Percentiles rank a stretch among this genome's conserved stretches.
phyloP scores from a whole-genome alignment of 1,140 invertebrate genomes.

The Leptinotarsa lineolata region DNA sequence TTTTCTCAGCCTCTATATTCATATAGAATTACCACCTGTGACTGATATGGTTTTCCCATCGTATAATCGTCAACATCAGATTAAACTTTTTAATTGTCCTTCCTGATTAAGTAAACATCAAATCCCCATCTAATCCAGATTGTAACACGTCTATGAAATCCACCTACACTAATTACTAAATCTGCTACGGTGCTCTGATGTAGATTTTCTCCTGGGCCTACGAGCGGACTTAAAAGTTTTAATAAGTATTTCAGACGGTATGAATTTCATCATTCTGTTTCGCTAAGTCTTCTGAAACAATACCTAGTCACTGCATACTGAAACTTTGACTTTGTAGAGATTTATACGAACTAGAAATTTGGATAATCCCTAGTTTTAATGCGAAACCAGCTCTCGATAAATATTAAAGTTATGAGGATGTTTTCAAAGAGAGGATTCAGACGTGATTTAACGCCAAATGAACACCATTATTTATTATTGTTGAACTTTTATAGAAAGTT shows the following conservation, averaged over 20 bases:
- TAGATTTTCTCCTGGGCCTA: not conserved
- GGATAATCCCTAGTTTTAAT: not conserved
- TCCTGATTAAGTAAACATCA: not conserved
- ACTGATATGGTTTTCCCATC: no score
- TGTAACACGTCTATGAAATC: not conserved
- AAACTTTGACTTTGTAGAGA: not conserved
- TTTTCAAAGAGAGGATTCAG: no score
- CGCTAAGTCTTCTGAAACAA: not conserved
- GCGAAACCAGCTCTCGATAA: constrained; percentile 1
- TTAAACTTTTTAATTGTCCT: not conserved
- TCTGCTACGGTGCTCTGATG: not conserved
- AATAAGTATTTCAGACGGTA: not conserved
- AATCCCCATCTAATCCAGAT: not conserved
- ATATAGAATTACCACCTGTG: no score
- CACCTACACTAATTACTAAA: not conserved
- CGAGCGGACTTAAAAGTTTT: not conserved
- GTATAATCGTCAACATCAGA: no score
- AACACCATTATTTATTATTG: no score
- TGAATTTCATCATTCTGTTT: not conserved
- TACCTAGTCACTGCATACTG: not conserved
- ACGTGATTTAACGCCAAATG: no score
- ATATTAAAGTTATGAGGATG: not conserved
- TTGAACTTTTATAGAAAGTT: no score
- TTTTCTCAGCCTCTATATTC: no score
- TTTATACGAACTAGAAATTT: not conserved